Evolutionary conservation across 2,797 vertebrate species (phyloP), one percentile per base, ranked within the genome.

Genomic region (Arrhamphus sclerolepis): DNA sequence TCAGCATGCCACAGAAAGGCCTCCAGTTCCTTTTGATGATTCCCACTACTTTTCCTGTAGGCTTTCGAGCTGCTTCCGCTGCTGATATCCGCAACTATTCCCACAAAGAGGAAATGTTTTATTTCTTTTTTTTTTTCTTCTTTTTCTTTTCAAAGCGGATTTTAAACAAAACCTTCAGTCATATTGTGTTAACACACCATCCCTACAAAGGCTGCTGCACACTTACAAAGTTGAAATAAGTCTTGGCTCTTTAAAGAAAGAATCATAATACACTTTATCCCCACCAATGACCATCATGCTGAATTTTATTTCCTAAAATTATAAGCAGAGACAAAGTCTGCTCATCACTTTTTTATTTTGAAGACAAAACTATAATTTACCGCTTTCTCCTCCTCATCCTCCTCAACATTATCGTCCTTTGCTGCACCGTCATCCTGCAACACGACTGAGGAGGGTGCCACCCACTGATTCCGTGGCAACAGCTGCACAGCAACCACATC

Each of bases 21-120:
- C 97, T 94, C 97, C 97, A 99, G 86, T 94, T 98, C 66, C 97
- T 92, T 87, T 98, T 99, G 80, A 99, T 99, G 81, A 99, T 94
- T 48, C 97, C 98, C 66, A 99, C 94, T 0, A 99, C 89, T 87
- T 82, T 94, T 38, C 96, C 97, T 0, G 96, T 96, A 46, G 96
- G 93, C 72, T 94, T 97, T 73, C 88, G 82, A 85, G 90, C 86
- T 11, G 83, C 89, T 18, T 92, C 92, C 5, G 52, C 87, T 68
- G 78, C 39, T 3, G 81, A 68, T 56, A 71, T 72, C 82, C 89
- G 94, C 77, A 96, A 69, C 97, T 98, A 72, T 63, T 56, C 58
- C 73, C 20, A 74, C 29, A 69, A 19, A 73, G 4, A 43, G 8
- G 7, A 61, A 38, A 38, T 1, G 34, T 38, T 38, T 16, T 3